phyloP scores from a whole-genome alignment of 2,113 vertebrate species.

The Orientallactaga bullata region DNA sequence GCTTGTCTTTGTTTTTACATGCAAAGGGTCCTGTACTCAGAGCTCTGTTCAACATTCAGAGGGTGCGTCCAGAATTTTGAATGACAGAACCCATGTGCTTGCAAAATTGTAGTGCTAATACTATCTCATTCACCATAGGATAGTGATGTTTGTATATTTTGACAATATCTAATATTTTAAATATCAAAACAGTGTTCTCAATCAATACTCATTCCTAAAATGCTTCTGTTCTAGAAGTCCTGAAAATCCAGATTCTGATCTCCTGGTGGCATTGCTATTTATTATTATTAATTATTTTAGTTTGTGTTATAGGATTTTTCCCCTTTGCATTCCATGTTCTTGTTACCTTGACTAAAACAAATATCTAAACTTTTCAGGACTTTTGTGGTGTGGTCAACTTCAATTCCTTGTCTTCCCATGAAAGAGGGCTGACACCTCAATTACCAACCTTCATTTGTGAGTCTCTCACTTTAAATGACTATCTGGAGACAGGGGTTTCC shows the following conservation, averaged over 20 bases:
- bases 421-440: not conserved
- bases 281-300: not conserved
- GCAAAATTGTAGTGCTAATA: not conserved
- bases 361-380: not conserved
- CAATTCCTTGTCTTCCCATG: not conserved
- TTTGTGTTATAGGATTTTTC: not conserved
- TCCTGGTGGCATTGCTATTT: not conserved
- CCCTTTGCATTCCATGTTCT: not conserved
- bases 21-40: not conserved
- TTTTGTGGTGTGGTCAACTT: conserved; percentile 7
- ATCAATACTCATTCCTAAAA: conserved; percentile 29
- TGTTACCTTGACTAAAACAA: not conserved
- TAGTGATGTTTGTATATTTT: not conserved
- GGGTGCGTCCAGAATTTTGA: not conserved
- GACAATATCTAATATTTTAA: conserved; percentile 1
- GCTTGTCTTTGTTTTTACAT: not conserved
- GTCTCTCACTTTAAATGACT: not conserved
- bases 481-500: not conserved
- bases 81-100: not conserved
- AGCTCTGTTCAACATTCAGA: not conserved
- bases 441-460: conserved; percentile 30
- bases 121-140: conserved; percentile 8
- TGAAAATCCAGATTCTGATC: not conserved
- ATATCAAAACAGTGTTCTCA: not conserved
- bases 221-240: not conserved